Evolutionary conservation across 2,113 vertebrate genomes (phyloP).

Genomic region (Gnathonemus longibarbis): DNA sequence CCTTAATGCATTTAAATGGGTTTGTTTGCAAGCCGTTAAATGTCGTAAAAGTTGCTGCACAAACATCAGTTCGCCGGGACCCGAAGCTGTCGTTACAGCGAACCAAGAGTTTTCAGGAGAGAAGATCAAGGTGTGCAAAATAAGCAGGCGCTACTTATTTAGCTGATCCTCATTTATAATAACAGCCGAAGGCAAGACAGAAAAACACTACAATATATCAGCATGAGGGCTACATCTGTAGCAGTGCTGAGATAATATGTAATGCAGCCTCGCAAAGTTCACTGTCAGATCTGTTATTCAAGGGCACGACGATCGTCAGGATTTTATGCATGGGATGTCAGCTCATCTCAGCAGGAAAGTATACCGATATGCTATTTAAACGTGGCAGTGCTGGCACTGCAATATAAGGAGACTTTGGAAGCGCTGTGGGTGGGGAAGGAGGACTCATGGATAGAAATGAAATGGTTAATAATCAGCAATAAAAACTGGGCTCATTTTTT

Average conservation of each 20-base stretch:
- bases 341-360: neutral
- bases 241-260: neutral
- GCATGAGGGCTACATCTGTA: neutral
- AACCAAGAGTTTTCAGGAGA: neutral
- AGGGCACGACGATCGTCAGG: neutral
- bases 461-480: neutral
- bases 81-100: neutral
- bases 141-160: neutral
- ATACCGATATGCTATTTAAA: neutral
- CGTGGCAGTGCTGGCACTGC: neutral
- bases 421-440: neutral
- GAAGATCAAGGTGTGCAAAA: neutral
- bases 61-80: neutral
- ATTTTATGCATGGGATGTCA: neutral
- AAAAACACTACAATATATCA: neutral
- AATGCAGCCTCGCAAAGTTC: neutral
- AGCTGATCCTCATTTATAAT: neutral
- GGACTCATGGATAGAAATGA: neutral
- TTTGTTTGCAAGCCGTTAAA: neutral
- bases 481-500: neutral
- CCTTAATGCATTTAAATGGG: neutral
- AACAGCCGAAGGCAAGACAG: neutral
- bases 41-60: neutral
- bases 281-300: neutral
- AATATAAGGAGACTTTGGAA: neutral